Conservation (phyloP, 2,113 vertebrate genomes). For the Ancistrus triradiatus region DNA sequence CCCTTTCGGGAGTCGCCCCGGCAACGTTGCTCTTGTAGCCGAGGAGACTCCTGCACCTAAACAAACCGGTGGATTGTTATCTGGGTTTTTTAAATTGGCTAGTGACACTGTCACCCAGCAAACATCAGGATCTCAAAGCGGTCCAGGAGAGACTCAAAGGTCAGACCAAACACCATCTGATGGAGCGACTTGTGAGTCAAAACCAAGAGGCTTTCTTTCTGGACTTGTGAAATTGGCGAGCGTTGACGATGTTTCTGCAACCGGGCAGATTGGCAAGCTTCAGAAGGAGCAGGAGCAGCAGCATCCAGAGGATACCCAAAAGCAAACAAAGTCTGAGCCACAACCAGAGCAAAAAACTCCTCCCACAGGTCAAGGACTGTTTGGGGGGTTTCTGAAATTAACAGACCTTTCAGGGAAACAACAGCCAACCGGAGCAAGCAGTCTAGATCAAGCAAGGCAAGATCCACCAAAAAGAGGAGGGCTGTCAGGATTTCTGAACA, state of each 20-base stretch:
- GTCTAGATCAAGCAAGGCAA: slow-evolving; percentile 36
- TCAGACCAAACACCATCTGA: slow-evolving; percentile 28
- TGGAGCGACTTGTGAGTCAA: slow-evolving; percentile 19
- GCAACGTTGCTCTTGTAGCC: slow-evolving; percentile 24
- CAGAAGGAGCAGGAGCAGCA: slow-evolving; percentile 41
- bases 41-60: slow-evolving; percentile 36
- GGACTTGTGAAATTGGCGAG: slow-evolving; percentile 34
- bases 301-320: slow-evolving; percentile 31
- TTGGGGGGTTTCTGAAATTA: slow-evolving; percentile 59
- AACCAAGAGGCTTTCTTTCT: slow-evolving; percentile 56
- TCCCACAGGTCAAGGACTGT: slow-evolving; percentile 55
- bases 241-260: slow-evolving; percentile 30
- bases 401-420: slow-evolving; percentile 29
- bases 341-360: slow-evolving; percentile 33
- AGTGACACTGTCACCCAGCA: slow-evolving; percentile 45
- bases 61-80: slow-evolving; percentile 51
- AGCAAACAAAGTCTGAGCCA: slow-evolving; percentile 32
- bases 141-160: slow-evolving; percentile 27
- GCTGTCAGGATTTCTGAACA: slow-evolving; percentile 64
- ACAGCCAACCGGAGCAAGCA: slow-evolving; percentile 39
- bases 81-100: slow-evolving; percentile 62
- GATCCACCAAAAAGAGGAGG: slow-evolving; percentile 39
- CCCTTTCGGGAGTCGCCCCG: slow-evolving; percentile 23
- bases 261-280: slow-evolving; percentile 30
- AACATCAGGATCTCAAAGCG: slow-evolving; percentile 33